phyloP scores from a whole-genome alignment of 2,888 invertebrate species.

The Dryadula phaetusa region DNA sequence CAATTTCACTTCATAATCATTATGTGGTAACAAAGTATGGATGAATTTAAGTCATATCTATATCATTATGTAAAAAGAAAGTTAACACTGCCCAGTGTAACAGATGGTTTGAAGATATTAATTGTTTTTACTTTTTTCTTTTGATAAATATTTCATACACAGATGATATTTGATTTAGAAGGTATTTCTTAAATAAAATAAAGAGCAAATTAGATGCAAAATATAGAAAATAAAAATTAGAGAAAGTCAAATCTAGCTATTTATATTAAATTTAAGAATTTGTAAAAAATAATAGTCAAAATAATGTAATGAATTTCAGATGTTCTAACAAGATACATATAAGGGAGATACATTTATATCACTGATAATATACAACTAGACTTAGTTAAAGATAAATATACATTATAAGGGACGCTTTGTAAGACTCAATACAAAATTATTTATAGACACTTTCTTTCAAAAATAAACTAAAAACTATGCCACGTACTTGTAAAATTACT shows the following conservation, averaged over 20 bases:
- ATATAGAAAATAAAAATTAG: neutral
- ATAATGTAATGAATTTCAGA: neutral
- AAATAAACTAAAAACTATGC: conserved; percentile 62
- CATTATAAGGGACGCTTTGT: neutral
- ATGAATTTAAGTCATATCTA: neutral
- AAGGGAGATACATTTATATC: neutral
- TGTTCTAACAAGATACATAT: neutral
- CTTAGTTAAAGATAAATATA: neutral
- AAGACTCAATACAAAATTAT: conserved; percentile 24
- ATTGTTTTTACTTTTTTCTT: neutral
- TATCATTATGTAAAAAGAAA: conserved; percentile 1
- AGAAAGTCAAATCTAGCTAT: neutral
- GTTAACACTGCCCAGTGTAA: neutral
- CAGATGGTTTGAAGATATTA: neutral
- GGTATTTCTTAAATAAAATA: too few relatives aligned
- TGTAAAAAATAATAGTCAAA: neutral
- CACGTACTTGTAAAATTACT: conserved; percentile 68
- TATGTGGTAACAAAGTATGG: conserved; percentile 9
- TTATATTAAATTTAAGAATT: neutral
- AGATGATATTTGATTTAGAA: too few relatives aligned
- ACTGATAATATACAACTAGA: neutral
- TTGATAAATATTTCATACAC: neutral
- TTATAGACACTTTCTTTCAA: conserved; percentile 60
- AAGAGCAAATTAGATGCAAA: too few relatives aligned
- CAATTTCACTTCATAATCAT: neutral